These are phyloP conservation scores for Lycocerus yunnanus DNA, from an alignment of 2,888 invertebrate genomes.

Conservation along the genomic window DNA sequence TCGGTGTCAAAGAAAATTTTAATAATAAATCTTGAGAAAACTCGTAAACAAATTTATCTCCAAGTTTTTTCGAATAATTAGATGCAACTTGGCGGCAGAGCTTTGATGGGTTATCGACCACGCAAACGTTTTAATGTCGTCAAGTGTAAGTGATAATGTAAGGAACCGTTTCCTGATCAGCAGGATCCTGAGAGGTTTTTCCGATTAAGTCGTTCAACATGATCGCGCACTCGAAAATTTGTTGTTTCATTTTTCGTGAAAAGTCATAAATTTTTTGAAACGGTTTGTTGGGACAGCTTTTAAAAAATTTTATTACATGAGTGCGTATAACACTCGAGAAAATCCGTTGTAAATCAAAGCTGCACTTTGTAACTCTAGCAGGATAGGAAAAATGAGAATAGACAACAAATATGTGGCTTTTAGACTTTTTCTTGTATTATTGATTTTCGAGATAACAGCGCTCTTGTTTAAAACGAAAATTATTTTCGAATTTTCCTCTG, in stretches of 20 bases:
- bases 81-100: neutral
- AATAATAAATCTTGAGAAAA: neutral
- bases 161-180: neutral
- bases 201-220: slow-evolving; percentile 1
- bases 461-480: neutral
- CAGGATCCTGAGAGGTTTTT: slow-evolving; percentile 22
- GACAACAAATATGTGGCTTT: neutral
- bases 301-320: neutral
- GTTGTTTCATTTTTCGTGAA: neutral
- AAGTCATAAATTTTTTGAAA: neutral
- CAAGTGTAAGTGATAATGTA: neutral
- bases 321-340: neutral
- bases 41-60: neutral
- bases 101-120: neutral
- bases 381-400: neutral
- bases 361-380: neutral
- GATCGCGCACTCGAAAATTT: neutral
- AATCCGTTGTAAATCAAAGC: neutral
- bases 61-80: neutral
- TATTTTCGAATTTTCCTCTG: neutral
- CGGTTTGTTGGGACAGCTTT: neutral
- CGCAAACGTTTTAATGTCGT: neutral
- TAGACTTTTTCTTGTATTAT: neutral
- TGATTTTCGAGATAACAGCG: neutral
- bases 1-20: neutral